Percentiles rank a stretch among this genome's conserved stretches.
Conservation (phyloP, 2,888 invertebrate species). For the Nasonia oneida region DNA sequence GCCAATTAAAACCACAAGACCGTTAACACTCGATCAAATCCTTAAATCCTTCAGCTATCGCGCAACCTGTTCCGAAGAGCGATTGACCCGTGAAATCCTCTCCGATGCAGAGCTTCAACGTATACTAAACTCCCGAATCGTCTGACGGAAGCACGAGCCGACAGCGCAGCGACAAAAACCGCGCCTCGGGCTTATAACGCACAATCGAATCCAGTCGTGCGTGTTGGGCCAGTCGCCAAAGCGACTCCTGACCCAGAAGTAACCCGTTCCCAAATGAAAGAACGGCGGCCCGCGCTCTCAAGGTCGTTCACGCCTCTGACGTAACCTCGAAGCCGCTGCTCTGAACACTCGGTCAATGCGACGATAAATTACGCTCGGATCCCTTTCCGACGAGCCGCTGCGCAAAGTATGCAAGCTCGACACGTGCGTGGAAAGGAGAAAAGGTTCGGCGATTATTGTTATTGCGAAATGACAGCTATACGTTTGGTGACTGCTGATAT, state of each 20-base stretch:
- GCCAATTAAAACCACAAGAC: neutral
- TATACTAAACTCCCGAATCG: neutral
- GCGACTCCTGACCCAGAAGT: slow-evolving; percentile 6
- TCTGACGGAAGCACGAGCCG: neutral
- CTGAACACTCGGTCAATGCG: neutral
- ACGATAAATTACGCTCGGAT: slow-evolving; percentile 14
- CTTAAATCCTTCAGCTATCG: neutral
- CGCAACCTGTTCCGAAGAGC: neutral
- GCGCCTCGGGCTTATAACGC: neutral
- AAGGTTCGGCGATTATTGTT: neutral
- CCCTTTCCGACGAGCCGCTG: neutral
- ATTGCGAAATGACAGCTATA: neutral
- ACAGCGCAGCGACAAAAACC: neutral
- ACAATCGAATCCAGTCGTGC: neutral
- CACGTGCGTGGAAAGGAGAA: slow-evolving; percentile 1
- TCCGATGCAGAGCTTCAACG: neutral
- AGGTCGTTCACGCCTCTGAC: neutral
- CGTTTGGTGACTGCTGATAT: slow-evolving; percentile 1
- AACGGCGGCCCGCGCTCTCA: neutral
- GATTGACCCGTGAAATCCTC: neutral
- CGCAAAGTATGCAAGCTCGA: neutral
- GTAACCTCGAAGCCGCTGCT: neutral
- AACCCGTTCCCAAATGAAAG: neutral
- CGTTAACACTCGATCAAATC: neutral
- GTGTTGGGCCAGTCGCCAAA: slow-evolving; percentile 1